Percentiles rank a stretch among this genome's conserved stretches.
phyloP scores from a whole-genome alignment of 2,888 invertebrate species.

The Platycheirus rosarum region DNA sequence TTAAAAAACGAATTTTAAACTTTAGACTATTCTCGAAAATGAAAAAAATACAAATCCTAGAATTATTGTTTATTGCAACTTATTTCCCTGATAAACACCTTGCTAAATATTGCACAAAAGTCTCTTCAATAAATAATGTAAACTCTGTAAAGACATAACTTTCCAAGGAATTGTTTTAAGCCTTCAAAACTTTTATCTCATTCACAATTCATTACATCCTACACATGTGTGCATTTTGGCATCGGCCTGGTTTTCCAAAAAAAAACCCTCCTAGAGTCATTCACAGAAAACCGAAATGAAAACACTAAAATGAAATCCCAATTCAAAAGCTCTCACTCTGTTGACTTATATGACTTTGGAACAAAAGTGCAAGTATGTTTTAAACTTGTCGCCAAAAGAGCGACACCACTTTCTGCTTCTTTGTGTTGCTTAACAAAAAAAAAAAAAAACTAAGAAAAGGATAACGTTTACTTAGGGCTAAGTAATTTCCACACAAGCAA shows the following conservation, averaged over 20 bases:
- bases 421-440: neutral
- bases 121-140: neutral
- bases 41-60: no score
- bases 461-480: neutral
- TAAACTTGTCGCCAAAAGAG: slow-evolving; percentile 31
- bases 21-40: no score
- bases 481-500: neutral
- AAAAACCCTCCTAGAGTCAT: neutral
- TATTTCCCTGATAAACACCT: no score
- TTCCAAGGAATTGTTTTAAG: neutral
- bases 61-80: no score
- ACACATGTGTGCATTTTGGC: neutral
- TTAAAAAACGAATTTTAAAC: no score
- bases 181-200: neutral
- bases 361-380: slow-evolving; percentile 20
- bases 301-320: neutral
- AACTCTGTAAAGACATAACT: no score
- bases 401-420: slow-evolving; percentile 19
- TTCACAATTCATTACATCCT: slow-evolving; percentile 19
- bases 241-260: neutral
- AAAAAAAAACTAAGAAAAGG: no score
- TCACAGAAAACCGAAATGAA: neutral
- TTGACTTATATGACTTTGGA: neutral
- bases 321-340: slow-evolving; percentile 4
- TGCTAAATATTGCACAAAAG: no score